Evolutionary conservation across 2,113 vertebrate species (phyloP).

Genomic region (Prunella himalayana): DNA sequence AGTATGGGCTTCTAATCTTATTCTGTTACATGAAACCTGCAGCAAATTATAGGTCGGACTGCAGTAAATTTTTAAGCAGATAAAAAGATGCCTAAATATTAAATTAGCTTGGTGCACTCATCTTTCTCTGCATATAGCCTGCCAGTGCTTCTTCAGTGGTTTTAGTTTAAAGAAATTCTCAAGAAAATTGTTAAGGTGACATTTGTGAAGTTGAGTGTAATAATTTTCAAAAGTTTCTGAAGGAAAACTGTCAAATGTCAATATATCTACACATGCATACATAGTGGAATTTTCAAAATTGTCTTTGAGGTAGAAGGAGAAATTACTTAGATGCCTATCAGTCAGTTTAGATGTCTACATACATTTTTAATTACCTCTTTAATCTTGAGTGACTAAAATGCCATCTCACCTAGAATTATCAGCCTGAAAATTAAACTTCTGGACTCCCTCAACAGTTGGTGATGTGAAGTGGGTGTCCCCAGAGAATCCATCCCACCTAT

Average conservation of each 20-base stretch:
- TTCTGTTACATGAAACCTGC: neutral
- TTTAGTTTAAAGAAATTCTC: neutral
- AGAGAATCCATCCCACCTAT: neutral
- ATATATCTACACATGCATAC: neutral
- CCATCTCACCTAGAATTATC: neutral
- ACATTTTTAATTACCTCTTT: neutral
- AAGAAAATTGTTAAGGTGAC: neutral
- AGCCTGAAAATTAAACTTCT: neutral
- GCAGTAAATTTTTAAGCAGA: neutral
- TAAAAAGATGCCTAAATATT: neutral
- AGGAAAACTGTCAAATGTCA: neutral
- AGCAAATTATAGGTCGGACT: neutral
- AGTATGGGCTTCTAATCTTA: neutral
- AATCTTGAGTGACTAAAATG: neutral
- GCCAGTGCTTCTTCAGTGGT: neutral
- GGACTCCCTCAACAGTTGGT: neutral
- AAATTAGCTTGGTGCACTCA: neutral
- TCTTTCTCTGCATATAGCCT: neutral
- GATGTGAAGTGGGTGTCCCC: neutral
- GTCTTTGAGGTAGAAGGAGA: neutral
- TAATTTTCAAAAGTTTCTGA: neutral
- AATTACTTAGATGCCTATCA: neutral
- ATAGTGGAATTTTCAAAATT: neutral
- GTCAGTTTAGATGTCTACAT: neutral
- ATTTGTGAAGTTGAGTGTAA: neutral